A percentile compares a stretch with the other conserved stretches of the same genome.
phyloP scores from a whole-genome alignment of 2,888 invertebrate species.

The Torymus texanus region DNA sequence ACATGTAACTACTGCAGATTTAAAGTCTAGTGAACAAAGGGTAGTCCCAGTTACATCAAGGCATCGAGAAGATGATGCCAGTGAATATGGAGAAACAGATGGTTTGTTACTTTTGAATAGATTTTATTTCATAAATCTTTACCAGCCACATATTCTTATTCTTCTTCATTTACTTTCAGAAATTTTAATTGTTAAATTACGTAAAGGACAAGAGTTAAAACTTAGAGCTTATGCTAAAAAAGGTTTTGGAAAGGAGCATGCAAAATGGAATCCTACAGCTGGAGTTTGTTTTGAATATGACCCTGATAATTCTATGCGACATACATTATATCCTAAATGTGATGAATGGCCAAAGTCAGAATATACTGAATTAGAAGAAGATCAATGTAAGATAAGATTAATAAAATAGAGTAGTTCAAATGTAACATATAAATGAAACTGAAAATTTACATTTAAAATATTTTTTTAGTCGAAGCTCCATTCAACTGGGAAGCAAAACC shows the following conservation, averaged over 20 bases:
- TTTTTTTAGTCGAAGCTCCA: slow-evolving; percentile 86
- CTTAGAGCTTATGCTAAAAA: slow-evolving; percentile 97
- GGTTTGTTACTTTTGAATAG: slow-evolving; percentile 78
- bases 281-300: slow-evolving; percentile 99
- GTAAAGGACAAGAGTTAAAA: slow-evolving; percentile 94
- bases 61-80: slow-evolving; percentile 92
- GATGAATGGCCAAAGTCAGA: slow-evolving; percentile 99
- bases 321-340: slow-evolving; percentile 96
- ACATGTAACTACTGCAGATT: slow-evolving; percentile 97
- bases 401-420: slow-evolving; percentile 26
- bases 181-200: slow-evolving; percentile 83
- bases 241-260: slow-evolving; percentile 98
- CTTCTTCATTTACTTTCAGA: slow-evolving; percentile 71
- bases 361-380: slow-evolving; percentile 94
- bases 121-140: background rate
- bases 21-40: slow-evolving; percentile 92
- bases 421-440: slow-evolving; percentile 9
- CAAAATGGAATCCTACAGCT: slow-evolving; percentile 99
- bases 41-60: slow-evolving; percentile 96
- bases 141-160: background rate
- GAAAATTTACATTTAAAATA: background rate
- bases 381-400: slow-evolving; percentile 83
- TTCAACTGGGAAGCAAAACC: slow-evolving; percentile 97
- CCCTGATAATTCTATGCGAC: slow-evolving; percentile 97
- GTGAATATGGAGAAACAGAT: slow-evolving; percentile 95